phyloP scores from a whole-genome alignment of 2,888 invertebrate genomes.

The Conistra vaccinii region DNA sequence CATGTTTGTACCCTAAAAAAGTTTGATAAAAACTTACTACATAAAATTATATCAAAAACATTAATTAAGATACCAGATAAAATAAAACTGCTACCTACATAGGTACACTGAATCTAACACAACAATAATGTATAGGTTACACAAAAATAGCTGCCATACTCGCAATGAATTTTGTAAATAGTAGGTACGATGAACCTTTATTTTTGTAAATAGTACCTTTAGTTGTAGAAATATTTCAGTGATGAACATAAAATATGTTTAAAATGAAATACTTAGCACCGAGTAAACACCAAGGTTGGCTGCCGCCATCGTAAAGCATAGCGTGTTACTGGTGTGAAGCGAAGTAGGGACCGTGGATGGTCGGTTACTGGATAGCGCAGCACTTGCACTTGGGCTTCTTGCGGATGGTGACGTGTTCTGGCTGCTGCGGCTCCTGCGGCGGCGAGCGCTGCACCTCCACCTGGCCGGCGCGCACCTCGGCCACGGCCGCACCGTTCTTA shows the following conservation, averaged over 20 bases:
- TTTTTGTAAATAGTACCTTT: constrained; percentile 69
- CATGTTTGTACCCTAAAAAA: constrained; percentile 84
- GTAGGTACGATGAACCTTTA: constrained; percentile 73
- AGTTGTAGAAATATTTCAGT: constrained; percentile 69
- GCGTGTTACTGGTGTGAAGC: constrained; percentile 79
- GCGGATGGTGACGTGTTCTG: constrained; percentile 97
- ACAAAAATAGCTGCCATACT: constrained; percentile 72
- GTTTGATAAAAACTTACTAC: constrained; percentile 79
- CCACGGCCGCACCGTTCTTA: constrained; percentile 85
- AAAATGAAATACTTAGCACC: constrained; percentile 84
- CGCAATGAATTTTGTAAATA: constrained; percentile 71
- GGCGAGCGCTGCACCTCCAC: constrained; percentile 94
- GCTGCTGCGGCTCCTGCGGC: constrained; percentile 95
- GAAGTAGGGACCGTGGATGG: constrained; percentile 21
- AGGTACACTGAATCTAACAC: constrained; percentile 64
- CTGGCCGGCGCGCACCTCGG: constrained; percentile 86
- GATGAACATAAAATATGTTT: constrained; percentile 68
- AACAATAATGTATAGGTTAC: constrained; percentile 67
- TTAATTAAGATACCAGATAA: constrained; percentile 73
- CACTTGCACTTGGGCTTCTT: constrained; percentile 99
- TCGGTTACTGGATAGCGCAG: constrained; percentile 96
- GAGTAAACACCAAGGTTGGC: constrained; percentile 80
- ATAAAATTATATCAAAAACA: constrained; percentile 80
- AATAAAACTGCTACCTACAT: constrained; percentile 68
- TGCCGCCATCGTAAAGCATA: constrained; percentile 73